Percentiles rank a stretch among this genome's conserved stretches.
Evolutionary conservation across 2,797 vertebrate species (phyloP).

Genomic region (Enoplosus armatus): DNA sequence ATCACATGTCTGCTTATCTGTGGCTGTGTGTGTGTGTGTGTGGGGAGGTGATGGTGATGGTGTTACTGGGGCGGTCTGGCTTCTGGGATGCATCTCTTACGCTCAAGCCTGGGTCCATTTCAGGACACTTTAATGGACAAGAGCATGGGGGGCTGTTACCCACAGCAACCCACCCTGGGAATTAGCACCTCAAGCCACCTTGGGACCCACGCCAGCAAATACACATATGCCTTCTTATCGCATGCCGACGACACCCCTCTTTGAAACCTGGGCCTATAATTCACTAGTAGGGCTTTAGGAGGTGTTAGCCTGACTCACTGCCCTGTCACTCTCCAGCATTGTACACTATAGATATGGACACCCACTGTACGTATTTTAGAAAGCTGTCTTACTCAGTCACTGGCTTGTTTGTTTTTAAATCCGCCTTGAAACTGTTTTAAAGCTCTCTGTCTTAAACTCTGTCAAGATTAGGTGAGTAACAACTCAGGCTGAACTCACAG

Average conservation of each 20-base stretch:
- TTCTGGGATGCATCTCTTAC: slow-evolving; percentile 71
- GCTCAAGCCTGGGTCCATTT: slow-evolving; percentile 61
- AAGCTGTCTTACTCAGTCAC: slow-evolving; percentile 32
- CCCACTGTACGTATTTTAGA: slow-evolving; percentile 23
- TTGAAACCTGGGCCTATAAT: slow-evolving; percentile 46
- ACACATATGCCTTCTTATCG: slow-evolving; percentile 61
- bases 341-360: slow-evolving; percentile 25
- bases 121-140: slow-evolving; percentile 65
- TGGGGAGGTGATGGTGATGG: slow-evolving; percentile 37
- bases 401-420: slow-evolving; percentile 58
- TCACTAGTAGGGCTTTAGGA: slow-evolving; percentile 38
- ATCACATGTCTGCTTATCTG: slow-evolving; percentile 76
- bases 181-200: slow-evolving; percentile 55
- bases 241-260: slow-evolving; percentile 42
- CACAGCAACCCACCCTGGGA: not conserved
- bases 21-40: slow-evolving; percentile 24
- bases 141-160: slow-evolving; percentile 35
- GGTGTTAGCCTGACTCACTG: slow-evolving; percentile 40
- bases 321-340: slow-evolving; percentile 23
- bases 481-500: slow-evolving; percentile 63
- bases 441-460: slow-evolving; percentile 48
- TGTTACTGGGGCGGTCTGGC: slow-evolving; percentile 39
- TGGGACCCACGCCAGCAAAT: slow-evolving; percentile 39
- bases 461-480: slow-evolving; percentile 75
- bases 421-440: slow-evolving; percentile 53